Evolutionary conservation across 2,888 invertebrate species (phyloP), one percentile per base, ranked within the genome.

Genomic region (Plebejus melissa): DNA sequence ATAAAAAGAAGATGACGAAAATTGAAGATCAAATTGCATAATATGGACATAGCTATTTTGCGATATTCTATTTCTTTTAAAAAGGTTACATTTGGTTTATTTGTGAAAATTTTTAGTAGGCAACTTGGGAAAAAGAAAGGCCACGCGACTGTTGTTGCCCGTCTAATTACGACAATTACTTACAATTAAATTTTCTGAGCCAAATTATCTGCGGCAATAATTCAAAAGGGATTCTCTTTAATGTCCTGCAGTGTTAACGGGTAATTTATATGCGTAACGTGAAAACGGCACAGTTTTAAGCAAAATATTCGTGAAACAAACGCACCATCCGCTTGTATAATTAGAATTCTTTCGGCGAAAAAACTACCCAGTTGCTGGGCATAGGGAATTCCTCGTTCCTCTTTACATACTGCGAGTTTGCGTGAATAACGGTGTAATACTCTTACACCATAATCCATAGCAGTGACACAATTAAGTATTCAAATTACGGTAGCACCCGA

Each of bases 201-300:
- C 28, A 70, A 70, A 70, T 72, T 54, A 72, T 54, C 54, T 32
- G 6, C 46, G 11, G 72, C 54, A 72, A 72, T 72, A 72, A 72
- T 16, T 72, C 72, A 72, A 50, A 28, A 70, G 72, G 72, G 72
- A 72, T 72, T 50, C 50, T 16, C 50, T 46, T 5, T 54, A 72
- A 72, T 72, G 22, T 72, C 32, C 72, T 22, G 22, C 22, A 72
- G 72, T 50, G 50, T 72, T 72, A 72, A 32, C 50, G 72, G 16
- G 72, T 16, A 50, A 72, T 72, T 72, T 72, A 72, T 72, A 32
- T 50, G 54, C 72, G 72, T 22, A 50, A 72, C 72, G 72, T 72
- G 72, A 72, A 50, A 71, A 65, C 32, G 5, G 22, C 60, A 60
- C 65, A 32, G 65, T 65, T 36, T 60, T 4, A 36, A 65, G 32